Conservation (phyloP, 2,113 vertebrate species). For the Neomonachus schauinslandi region DNA sequence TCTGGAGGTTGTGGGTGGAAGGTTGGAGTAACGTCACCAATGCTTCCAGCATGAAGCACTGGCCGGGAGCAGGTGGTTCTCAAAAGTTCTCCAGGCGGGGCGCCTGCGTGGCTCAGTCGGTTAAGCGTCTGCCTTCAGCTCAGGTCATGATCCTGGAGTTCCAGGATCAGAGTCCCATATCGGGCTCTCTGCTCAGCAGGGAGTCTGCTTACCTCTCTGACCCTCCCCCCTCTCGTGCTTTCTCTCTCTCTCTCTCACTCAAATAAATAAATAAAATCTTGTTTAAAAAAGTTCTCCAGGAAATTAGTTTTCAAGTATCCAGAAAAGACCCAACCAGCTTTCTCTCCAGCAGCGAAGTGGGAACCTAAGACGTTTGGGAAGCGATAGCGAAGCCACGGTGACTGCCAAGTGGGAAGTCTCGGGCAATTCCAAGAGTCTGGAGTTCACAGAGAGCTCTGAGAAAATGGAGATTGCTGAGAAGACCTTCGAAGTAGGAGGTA, state of each 20-base stretch:
- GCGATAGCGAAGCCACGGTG: background rate
- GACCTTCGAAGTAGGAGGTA: background rate
- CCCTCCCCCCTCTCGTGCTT: no score
- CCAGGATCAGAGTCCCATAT: no score
- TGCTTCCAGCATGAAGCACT: background rate
- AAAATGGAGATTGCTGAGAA: background rate
- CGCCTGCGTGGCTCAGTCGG: no score
- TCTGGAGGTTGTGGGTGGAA: background rate
- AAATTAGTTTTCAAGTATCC: conserved; percentile 35
- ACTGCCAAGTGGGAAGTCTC: background rate
- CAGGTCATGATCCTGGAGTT: no score
- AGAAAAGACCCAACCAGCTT: background rate
- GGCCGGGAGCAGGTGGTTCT: background rate
- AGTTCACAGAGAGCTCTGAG: background rate
- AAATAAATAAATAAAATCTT: no score
- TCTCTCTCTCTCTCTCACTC: no score
- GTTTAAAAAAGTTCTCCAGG: background rate
- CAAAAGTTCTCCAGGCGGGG: background rate
- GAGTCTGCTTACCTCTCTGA: no score
- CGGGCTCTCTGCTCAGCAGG: no score
- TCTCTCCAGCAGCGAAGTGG: background rate
- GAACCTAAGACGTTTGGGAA: background rate
- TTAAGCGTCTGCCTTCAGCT: no score
- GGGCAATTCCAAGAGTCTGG: background rate
- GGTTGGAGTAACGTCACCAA: background rate